Base-by-base conservation (phyloP, 2,113 vertebrate species). In the Isurus oxyrinchus region DNA sequence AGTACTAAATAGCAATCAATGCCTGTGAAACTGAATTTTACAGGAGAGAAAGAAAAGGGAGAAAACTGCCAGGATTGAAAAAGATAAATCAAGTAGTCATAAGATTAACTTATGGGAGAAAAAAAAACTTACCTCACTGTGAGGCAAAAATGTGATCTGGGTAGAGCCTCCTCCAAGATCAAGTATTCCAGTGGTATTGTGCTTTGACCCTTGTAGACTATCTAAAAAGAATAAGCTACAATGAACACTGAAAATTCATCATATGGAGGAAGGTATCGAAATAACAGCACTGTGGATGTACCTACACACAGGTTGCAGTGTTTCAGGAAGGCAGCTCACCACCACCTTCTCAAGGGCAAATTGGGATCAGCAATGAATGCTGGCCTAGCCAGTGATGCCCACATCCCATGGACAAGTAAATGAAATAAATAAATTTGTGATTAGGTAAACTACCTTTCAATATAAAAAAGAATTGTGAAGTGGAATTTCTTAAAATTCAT, bases 151-250 rank as follows among this genome's bases (percentile, higher is more conserved):
- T 97, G 99, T 99, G 97, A 99, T 99, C 97, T 99, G 99, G 79
- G 98, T 99, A 1, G 99, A 99, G 53, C 99, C 99, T 2, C 99
- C 99, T 31, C 99, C 99, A 97, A 99, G 97, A 97, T 99, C 99
- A 97, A 99, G 97, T 98, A 99, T 99, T 90, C 99, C 99, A 66
- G 98, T 98, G 0, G 98, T 98, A 97, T 97, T 97, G 53, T 96
- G 98, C 96, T 97, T 97, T 0, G 98, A 96, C 21, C 97, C 96
- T 44, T 98, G 98, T 76, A 99, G 98, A 96, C 97, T 98, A 96
- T 98, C 99, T 99, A 96, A 55, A 97, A 97, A 10, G 25, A 84
- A 63, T 23, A 49, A 27, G 61, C 53, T 61, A 57, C 55, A 86
- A 61, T 95, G 44, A 76, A 27, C 27, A 95, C 67, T 72, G 94